A percentile compares a stretch with the other conserved stretches of the same genome.
phyloP scores from a whole-genome alignment of 1,140 invertebrate genomes.

The Drosophila mayri region DNA sequence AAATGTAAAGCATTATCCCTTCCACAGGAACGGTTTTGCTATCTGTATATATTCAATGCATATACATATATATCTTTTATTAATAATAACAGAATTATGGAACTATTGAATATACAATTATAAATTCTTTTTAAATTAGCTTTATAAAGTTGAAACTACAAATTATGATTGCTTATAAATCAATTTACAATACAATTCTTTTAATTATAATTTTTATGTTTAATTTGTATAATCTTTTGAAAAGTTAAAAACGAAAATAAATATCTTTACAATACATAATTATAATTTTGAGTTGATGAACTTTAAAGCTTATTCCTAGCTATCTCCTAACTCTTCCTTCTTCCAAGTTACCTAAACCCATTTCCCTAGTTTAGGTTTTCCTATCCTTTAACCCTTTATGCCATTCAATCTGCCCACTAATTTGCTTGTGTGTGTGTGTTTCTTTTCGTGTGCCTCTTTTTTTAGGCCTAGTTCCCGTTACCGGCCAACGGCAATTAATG shows the following conservation, averaged over 20 bases:
- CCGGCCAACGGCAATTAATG: conserved; percentile 77
- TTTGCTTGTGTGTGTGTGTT: conserved; percentile 37
- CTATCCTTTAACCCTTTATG: neutral
- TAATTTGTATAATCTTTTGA: no score
- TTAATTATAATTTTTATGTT: no score
- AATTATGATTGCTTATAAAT: no score
- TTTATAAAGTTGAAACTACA: no score
- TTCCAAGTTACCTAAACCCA: neutral
- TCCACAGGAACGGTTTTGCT: no score
- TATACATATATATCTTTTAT: no score
- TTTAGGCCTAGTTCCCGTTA: conserved; percentile 51
- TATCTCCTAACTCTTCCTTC: neutral
- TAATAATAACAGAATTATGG: neutral
- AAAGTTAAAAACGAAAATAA: no score
- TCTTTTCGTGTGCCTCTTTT: conserved; percentile 32
- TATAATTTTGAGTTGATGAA: neutral
- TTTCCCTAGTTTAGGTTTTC: neutral
- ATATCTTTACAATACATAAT: neutral
- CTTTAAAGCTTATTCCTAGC: neutral
- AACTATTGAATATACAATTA: neutral
- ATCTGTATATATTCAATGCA: no score
- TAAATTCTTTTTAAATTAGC: no score
- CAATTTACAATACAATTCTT: no score
- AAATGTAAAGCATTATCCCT: no score
- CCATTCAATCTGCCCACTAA: conserved; percentile 47